Evolutionary conservation across 2,797 vertebrate species (phyloP).

Genomic region (Coranthus polyacanthus): DNA sequence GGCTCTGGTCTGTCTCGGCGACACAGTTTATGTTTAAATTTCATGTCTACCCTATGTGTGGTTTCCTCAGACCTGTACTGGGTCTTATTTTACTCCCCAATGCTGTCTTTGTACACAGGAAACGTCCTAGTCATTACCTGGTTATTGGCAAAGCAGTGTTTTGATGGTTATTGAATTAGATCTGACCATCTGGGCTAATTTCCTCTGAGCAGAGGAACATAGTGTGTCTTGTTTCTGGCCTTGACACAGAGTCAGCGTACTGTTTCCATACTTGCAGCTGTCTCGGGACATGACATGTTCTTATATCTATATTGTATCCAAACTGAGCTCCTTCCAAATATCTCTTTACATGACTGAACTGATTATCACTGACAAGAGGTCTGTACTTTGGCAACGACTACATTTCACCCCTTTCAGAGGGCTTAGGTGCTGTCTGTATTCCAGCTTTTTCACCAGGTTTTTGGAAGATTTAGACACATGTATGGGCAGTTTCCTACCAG

Average conservation of each 20-base stretch:
- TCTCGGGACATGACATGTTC: background rate
- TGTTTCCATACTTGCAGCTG: background rate
- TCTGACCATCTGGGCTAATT: constrained; percentile 37
- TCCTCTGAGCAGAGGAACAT: constrained; percentile 30
- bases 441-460: too few species aligned
- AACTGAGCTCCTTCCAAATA: background rate
- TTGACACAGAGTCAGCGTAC: constrained; percentile 8
- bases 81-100: constrained; percentile 22
- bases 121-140: constrained; percentile 18
- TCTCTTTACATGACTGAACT: background rate
- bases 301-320: background rate
- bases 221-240: constrained; percentile 25
- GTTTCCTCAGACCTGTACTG: constrained; percentile 5
- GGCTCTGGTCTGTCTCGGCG: background rate
- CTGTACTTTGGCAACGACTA: background rate
- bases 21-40: background rate
- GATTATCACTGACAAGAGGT: background rate
- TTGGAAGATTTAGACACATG: too few species aligned
- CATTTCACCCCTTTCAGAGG: too few species aligned
- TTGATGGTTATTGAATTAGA: constrained; percentile 59
- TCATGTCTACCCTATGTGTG: background rate
- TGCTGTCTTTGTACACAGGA: constrained; percentile 33
- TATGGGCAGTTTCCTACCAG: too few species aligned
- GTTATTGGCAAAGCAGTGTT: constrained; percentile 22
- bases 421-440: too few species aligned